phyloP scores from a whole-genome alignment of 2,113 vertebrate species.

The Cochlearius cochlearius region DNA sequence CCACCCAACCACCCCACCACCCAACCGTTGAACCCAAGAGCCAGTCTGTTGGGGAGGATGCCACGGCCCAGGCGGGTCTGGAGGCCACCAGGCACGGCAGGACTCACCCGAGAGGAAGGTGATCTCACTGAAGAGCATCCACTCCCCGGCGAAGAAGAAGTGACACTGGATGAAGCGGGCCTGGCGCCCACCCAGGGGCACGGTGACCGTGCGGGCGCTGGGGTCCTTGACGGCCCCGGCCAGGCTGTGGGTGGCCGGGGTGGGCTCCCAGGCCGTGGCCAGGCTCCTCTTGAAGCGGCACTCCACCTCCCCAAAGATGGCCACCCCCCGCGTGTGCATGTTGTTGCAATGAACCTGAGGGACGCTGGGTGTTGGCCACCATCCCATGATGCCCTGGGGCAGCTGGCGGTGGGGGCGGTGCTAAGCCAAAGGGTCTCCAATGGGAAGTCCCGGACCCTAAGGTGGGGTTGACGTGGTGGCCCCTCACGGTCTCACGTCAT shows the following conservation, averaged over 20 bases:
- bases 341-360: slow-evolving; percentile 92
- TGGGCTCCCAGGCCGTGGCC: slow-evolving; percentile 82
- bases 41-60: fast-evolving
- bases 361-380: background rate
- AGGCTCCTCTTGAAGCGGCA: slow-evolving; percentile 83
- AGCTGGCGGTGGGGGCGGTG: no score
- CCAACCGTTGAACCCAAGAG: background rate
- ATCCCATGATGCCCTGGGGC: background rate
- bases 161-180: slow-evolving; percentile 87
- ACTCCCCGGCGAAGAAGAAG: slow-evolving; percentile 85
- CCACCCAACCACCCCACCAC: background rate
- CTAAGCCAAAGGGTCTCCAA: background rate
- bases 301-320: slow-evolving; percentile 83
- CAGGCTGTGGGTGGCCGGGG: slow-evolving; percentile 66
- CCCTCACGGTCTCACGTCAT: background rate
- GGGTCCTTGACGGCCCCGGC: slow-evolving; percentile 84
- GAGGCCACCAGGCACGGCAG: background rate
- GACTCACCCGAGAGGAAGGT: slow-evolving; percentile 86
- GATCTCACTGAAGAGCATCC: slow-evolving; percentile 94
- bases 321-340: slow-evolving; percentile 85
- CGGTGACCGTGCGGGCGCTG: slow-evolving; percentile 79
- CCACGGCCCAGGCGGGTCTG: background rate
- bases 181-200: slow-evolving; percentile 74
- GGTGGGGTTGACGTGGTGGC: background rate
- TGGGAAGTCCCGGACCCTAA: background rate